Base-by-base conservation (phyloP, 2,113 vertebrate genomes). In the Varanus salvator region DNA sequence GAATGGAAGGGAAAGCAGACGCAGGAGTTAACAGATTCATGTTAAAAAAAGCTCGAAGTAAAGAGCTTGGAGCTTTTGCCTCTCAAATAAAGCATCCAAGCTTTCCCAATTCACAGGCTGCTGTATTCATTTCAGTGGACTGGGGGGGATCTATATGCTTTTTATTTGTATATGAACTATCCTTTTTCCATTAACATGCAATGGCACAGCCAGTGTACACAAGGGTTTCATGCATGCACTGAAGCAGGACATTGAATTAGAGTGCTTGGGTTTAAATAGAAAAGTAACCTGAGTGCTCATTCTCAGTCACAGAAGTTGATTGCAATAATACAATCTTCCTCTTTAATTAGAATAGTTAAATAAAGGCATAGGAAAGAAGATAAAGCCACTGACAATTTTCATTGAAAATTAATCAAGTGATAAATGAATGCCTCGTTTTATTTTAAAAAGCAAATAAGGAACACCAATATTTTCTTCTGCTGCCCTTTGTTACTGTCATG, bases 331-430 rank as follows among this genome's bases (percentile, higher is more conserved):
- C 76, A 38, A 50, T 21, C 23, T 5, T 85, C 38, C 50, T 76
- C 12, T 89, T 86, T 86, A 82, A 68, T 84, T 75, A 88, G 50
- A 68, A 31, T n/a, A 86, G 38, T 52, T 83, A 81, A 86, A 81
- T 69, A 82, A 64, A 82, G 76, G 38, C 81, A 84, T 9, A 44
- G 15, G 66, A 64, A 69, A 8, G 29, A 85, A 85, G 75, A 80
- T 80, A 57, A 78, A 78, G 48, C 25, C 66, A 78, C 48, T 23
- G 80, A 60, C 52, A 60, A 21, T 71, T 85, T 68, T 90, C 48
- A 71, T 78, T 80, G 80, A 76, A 85, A 78, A 31, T 78, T 54
- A 89, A 85, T 90, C 74, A 71, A 90, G 34, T 80, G 19, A 80
- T 80, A 54, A 78, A 29, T 84, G 29, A 85, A 54, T 80, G n/a